Percentiles rank a stretch among this genome's conserved stretches.
phyloP scores from a whole-genome alignment of 2,113 vertebrate genomes.

The Coptodon rendalli region DNA sequence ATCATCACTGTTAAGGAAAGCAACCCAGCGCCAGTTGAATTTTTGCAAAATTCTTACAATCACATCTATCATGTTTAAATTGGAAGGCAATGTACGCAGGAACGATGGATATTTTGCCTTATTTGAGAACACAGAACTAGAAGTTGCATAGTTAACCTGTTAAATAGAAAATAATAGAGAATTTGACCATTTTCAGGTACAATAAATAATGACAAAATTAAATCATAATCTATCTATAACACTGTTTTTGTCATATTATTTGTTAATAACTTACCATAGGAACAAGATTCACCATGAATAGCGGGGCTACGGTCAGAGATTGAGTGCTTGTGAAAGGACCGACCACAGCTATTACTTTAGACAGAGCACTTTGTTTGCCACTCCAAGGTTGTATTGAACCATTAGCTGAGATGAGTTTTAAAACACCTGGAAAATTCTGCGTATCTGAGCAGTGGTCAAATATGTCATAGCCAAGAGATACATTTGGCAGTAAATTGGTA shows the following conservation, averaged over 20 bases:
- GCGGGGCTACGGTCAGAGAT: constrained; percentile 50
- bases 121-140: constrained; percentile 51
- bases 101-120: constrained; percentile 76
- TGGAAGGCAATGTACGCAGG: constrained; percentile 75
- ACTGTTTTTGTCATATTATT: neutral
- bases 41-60: constrained; percentile 67
- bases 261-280: neutral
- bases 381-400: constrained; percentile 32
- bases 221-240: neutral
- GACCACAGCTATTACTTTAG: constrained; percentile 55
- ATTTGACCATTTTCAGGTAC: neutral
- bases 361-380: neutral
- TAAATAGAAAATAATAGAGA: neutral
- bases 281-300: constrained; percentile 68
- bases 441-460: constrained; percentile 74
- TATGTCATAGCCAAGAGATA: constrained; percentile 82
- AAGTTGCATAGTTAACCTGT: constrained; percentile 81
- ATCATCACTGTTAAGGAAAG: constrained; percentile 64
- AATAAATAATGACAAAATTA: neutral
- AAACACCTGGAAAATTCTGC: constrained; percentile 56
- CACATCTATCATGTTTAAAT: constrained; percentile 65
- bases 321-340: constrained; percentile 67
- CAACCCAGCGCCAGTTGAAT: constrained; percentile 83
- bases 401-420: constrained; percentile 57
- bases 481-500: constrained; percentile 73